A percentile compares a stretch with the other conserved stretches of the same genome.
Evolutionary conservation across 2,888 invertebrate species (phyloP).

Genomic region (Drosophila kuntzei): DNA sequence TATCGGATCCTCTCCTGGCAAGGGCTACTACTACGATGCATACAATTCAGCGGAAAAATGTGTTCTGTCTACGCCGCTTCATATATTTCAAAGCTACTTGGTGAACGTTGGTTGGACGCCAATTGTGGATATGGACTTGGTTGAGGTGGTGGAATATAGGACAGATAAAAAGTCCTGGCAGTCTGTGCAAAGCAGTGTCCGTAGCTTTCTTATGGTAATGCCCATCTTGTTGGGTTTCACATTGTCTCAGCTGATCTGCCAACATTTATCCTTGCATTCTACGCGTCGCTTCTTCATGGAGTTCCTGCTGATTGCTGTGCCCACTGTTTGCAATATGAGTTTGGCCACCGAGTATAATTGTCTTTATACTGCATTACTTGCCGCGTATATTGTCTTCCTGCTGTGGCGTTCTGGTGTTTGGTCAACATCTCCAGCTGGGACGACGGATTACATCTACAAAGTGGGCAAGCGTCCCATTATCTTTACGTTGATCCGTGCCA

Average conservation of each 20-base stretch:
- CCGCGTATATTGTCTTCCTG: conserved; percentile 4
- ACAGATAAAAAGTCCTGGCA: conserved; percentile 43
- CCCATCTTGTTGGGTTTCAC: conserved; percentile 66
- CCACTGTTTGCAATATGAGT: conserved; percentile 87
- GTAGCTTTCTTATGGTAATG: conserved; percentile 62
- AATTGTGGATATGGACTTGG: conserved; percentile 5
- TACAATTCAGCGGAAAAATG: conserved; percentile 27
- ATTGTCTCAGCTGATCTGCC: conserved; percentile 56
- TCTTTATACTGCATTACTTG: conserved; percentile 18
- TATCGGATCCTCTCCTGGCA: neutral
- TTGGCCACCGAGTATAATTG: conserved; percentile 84
- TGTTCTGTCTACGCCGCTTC: conserved; percentile 32
- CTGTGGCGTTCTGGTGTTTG: conserved; percentile 51
- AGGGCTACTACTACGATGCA: conserved; percentile 24
- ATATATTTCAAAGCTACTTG: conserved; percentile 47
- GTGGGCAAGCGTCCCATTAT: conserved; percentile 83
- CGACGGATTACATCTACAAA: conserved; percentile 23
- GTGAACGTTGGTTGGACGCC: conserved; percentile 27
- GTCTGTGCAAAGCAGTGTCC: conserved; percentile 53
- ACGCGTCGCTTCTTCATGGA: conserved; percentile 85
- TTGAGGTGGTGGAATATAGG: conserved; percentile 5
- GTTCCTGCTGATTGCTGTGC: conserved; percentile 87
- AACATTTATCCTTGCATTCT: conserved; percentile 38
- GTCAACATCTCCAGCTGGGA: neutral
- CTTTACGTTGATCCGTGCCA: conserved; percentile 90